Evolutionary conservation across 2,113 vertebrate genomes (phyloP).

Genomic region (Megaceryle maxima): DNA sequence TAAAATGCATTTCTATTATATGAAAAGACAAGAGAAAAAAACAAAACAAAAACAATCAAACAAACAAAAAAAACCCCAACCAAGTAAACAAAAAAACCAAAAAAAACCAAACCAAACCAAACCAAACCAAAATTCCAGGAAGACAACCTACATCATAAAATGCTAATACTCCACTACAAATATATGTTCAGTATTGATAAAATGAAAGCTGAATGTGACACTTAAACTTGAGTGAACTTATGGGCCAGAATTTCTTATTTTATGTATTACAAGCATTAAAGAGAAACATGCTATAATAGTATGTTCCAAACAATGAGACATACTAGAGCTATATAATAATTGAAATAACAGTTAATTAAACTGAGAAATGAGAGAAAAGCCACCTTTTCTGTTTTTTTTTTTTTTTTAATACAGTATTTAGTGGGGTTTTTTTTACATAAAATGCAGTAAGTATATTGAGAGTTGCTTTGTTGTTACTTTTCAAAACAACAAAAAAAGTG

Average conservation of each 20-base stretch:
- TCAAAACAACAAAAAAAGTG: not conserved
- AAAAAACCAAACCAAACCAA: no score
- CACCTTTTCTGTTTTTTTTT: not conserved
- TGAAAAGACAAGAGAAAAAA: slow-evolving; percentile 27
- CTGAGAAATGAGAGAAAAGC: not conserved
- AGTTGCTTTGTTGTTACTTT: not conserved
- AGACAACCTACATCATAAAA: slow-evolving; percentile 11
- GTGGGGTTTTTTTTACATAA: not conserved
- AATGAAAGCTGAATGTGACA: not conserved
- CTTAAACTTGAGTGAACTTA: not conserved
- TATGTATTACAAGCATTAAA: not conserved
- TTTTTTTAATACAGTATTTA: not conserved
- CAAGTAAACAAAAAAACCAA: no score
- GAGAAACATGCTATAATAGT: not conserved
- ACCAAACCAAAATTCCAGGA: no score
- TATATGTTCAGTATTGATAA: not conserved
- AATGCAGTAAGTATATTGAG: no score
- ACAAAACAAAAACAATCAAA: not conserved
- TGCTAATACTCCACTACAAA: not conserved
- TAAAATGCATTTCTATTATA: slow-evolving; percentile 51
- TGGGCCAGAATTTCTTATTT: not conserved
- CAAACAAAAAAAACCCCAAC: not conserved
- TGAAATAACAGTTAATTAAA: not conserved
- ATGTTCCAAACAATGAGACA: not conserved
- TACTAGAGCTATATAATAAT: not conserved